These are phyloP conservation scores for Diarsia rubi DNA, from an alignment of 2,888 invertebrate species.

Conservation along the genomic window DNA sequence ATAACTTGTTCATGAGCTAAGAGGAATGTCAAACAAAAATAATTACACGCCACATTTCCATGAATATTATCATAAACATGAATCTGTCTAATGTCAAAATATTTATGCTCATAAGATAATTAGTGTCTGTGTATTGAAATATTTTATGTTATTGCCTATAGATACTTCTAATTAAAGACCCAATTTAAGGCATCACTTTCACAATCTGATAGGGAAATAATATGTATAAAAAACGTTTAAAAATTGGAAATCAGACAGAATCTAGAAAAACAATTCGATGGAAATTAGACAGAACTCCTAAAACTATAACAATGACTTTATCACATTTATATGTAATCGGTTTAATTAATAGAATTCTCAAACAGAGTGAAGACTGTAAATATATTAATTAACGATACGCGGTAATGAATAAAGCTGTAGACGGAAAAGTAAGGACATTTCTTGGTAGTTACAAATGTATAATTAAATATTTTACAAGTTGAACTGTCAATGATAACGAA, in stretches of 20 bases:
- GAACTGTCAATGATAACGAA: slow-evolving; percentile 71
- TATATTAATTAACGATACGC: slow-evolving; percentile 41
- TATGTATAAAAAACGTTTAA: too few relatives aligned
- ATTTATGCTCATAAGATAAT: slow-evolving; percentile 29
- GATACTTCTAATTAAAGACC: slow-evolving; percentile 22
- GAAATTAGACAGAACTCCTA: background rate
- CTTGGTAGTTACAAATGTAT: background rate
- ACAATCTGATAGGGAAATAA: slow-evolving; percentile 39
- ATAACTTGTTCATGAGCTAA: slow-evolving; percentile 56
- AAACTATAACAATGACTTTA: background rate
- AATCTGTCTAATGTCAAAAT: slow-evolving; percentile 38
- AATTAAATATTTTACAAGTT: slow-evolving; percentile 24
- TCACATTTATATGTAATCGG: too few relatives aligned
- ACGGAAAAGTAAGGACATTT: slow-evolving; percentile 1
- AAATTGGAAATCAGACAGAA: too few relatives aligned
- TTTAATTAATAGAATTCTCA: slow-evolving; percentile 22
- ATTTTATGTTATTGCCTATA: slow-evolving; percentile 1
- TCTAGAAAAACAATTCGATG: background rate
- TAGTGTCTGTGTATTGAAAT: slow-evolving; percentile 33
- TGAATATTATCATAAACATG: slow-evolving; percentile 46
- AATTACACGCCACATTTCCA: slow-evolving; percentile 43
- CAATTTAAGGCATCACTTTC: slow-evolving; percentile 47
- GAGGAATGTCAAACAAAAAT: slow-evolving; percentile 55
- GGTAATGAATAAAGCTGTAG: slow-evolving; percentile 38
- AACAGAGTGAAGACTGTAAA: slow-evolving; percentile 19